phyloP scores from a whole-genome alignment of 2,797 vertebrate species.

The Bradypus variegatus region DNA sequence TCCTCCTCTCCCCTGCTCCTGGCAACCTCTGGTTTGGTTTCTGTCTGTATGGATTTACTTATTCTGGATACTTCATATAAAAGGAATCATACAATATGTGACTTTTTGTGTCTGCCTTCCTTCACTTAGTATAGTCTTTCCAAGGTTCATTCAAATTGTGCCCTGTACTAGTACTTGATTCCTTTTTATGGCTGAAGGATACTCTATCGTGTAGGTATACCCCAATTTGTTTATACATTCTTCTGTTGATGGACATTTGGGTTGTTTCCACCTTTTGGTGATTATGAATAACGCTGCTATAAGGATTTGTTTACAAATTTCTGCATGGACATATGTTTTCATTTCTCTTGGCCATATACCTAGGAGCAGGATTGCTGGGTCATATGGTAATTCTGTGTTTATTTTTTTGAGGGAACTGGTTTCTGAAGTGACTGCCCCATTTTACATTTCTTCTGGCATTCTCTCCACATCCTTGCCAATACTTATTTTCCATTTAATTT shows the following conservation, averaged over 20 bases:
- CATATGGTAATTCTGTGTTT: background rate
- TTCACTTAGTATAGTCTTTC: background rate
- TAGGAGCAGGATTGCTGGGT: background rate
- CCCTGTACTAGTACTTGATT: background rate
- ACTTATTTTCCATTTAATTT: background rate
- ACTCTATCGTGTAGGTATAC: rapidly evolving
- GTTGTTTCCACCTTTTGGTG: background rate
- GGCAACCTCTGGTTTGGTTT: rapidly evolving
- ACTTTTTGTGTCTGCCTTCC: background rate
- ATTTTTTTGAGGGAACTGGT: background rate
- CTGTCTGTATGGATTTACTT: background rate
- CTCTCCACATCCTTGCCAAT: background rate
- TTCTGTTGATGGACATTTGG: background rate
- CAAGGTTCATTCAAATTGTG: background rate
- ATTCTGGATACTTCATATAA: background rate
- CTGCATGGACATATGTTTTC: background rate
- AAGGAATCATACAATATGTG: background rate
- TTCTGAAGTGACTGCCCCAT: background rate
- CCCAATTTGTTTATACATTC: background rate
- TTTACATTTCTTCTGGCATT: background rate
- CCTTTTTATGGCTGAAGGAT: background rate
- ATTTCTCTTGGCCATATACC: background rate
- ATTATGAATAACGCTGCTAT: background rate
- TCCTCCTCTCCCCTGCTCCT: background rate
- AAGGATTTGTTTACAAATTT: background rate